Base-by-base conservation (phyloP, 1,140 invertebrate genomes). In the Lucilia cuprina region DNA sequence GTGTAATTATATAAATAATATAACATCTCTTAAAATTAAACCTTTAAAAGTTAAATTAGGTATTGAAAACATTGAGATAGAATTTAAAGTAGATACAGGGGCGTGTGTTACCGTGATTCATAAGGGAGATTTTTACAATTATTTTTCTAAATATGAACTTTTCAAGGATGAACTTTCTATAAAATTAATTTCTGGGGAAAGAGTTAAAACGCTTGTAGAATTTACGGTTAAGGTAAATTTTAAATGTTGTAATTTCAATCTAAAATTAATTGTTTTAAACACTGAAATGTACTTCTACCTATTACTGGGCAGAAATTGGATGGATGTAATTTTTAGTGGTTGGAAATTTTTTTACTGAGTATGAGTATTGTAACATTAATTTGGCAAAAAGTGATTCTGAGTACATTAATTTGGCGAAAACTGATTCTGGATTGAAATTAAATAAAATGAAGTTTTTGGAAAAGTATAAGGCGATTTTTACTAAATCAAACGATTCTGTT, bases 401-500 rank as follows among this genome's bases (percentile, higher is more conserved):
- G n/a, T n/a, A n/a, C n/a, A n/a, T n/a, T n/a, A n/a, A n/a, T n/a
- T n/a, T n/a, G n/a, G n/a, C n/a, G n/a, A n/a, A n/a, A n/a, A n/a
- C n/a, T n/a, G n/a, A n/a, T n/a, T n/a, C n/a, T n/a, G n/a, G n/a
- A 60, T 60, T 60, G n/a, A 60, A 17, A 60, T 60, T n/a, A 17
- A 60, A 60, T 60, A 60, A 60, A 60, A 60, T 60, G 55, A 60
- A 60, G 55, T 60, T 60, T 60, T 60, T 60, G 12, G 55, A 60
- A 60, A 60, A 60, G 55, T 60, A 60, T 60, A 17, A 60, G 12
- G 55, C 5, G 5, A 60, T 75, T 75, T 75, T 75, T 75, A 75
- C 13, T 75, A 41, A 78, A 78, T 78, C 75, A 9, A 82, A 82
- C 85, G 83, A 85, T 30, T 47, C 83, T 2, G 84, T 84, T 35